A percentile compares a stretch with the other conserved stretches of the same genome.
Evolutionary conservation across 2,113 vertebrate species (phyloP).

Genomic region (Notothenia coriiceps): DNA sequence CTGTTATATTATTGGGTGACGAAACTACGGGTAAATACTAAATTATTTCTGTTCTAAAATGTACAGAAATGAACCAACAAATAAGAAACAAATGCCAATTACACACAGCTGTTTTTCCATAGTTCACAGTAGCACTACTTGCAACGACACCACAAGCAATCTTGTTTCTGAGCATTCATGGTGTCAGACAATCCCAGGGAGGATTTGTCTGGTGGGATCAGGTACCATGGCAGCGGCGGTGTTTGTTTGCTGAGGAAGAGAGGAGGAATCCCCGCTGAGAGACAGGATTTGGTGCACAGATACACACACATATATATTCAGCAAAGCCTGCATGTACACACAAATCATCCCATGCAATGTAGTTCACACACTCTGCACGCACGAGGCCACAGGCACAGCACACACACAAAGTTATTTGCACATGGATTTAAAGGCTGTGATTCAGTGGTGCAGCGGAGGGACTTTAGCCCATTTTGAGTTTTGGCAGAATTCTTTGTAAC

Average conservation of each 20-base stretch:
- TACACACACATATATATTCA: constrained; percentile 14
- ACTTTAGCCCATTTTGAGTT: constrained; percentile 17
- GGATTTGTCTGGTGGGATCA: constrained; percentile 44
- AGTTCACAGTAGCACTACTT: neutral
- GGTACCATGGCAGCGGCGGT: constrained; percentile 40
- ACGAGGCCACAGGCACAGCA: neutral
- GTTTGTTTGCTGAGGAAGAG: constrained; percentile 58
- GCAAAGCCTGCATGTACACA: neutral
- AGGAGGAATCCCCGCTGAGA: constrained; percentile 51
- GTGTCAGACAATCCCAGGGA: constrained; percentile 32
- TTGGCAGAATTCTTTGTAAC: constrained; percentile 42
- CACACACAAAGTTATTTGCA: constrained; percentile 3
- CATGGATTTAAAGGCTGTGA: neutral
- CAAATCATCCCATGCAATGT: neutral
- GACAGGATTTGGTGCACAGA: constrained; percentile 32
- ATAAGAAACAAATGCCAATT: neutral
- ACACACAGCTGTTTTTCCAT: neutral
- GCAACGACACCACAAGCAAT: neutral
- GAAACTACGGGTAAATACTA: neutral
- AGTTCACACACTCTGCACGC: neutral
- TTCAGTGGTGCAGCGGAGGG: constrained; percentile 8
- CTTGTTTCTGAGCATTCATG: constrained; percentile 18
- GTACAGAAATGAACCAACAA: neutral
- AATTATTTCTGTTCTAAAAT: neutral
- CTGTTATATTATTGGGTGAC: neutral